Conservation (phyloP, 2,113 vertebrate genomes). For the Haemorhous mexicanus region DNA sequence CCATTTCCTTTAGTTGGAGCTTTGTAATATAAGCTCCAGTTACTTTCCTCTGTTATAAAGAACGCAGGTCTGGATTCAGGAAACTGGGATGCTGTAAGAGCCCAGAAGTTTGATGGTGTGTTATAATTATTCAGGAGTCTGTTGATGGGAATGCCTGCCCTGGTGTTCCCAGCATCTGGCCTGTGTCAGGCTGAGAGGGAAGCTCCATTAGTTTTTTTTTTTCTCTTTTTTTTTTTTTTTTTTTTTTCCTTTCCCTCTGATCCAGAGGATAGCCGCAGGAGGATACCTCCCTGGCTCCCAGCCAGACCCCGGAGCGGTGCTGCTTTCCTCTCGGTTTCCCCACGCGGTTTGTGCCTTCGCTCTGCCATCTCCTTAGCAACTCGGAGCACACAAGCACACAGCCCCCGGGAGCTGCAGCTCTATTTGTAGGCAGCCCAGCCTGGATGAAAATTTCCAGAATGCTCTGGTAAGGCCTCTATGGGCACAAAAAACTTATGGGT, state of each 20-base stretch:
- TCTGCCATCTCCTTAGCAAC: constrained; percentile 62
- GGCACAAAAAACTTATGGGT: neutral
- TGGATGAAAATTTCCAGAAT: constrained; percentile 47
- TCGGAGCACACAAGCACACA: constrained; percentile 2
- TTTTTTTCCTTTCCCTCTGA: neutral
- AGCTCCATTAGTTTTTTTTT: neutral
- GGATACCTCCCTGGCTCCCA: neutral
- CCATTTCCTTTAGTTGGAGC: neutral
- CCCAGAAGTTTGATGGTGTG: neutral
- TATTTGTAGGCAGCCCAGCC: neutral
- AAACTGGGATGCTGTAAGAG: neutral
- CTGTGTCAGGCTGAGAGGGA: constrained; percentile 21
- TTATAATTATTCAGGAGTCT: neutral
- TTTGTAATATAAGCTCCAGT: neutral
- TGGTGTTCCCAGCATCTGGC: neutral
- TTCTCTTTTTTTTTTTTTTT: rapidly evolving
- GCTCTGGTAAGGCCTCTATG: neutral
- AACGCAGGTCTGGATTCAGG: neutral
- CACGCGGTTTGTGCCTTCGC: neutral
- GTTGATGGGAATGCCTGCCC: neutral
- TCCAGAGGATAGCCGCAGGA: neutral
- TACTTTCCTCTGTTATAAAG: neutral
- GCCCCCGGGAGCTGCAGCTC: constrained; percentile 25
- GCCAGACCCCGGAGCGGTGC: neutral
- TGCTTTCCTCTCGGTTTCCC: neutral